Conservation (phyloP, 2,888 invertebrate species). For the Galeopsomyia nigrocyanea region DNA sequence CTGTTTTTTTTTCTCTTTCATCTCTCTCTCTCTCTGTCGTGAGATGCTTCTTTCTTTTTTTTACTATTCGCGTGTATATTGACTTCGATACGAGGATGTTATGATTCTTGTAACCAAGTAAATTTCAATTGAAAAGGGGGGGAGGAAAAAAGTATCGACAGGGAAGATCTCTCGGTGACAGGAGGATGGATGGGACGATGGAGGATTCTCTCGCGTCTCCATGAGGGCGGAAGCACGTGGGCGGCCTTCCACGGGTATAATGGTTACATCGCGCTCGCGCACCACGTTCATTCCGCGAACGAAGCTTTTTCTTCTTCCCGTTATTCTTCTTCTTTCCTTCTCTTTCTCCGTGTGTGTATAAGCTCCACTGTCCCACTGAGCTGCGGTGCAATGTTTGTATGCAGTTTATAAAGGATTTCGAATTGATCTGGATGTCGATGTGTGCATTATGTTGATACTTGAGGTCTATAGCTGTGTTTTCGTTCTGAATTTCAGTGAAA, state of each 20-base stretch:
- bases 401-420: too few relatives aligned
- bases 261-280: constrained; percentile 55
- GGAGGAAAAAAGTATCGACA: background rate
- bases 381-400: too few relatives aligned
- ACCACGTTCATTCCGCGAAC: constrained; percentile 12
- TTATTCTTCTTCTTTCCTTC: too few relatives aligned
- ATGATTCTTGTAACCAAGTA: background rate
- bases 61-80: background rate
- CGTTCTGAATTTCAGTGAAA: too few relatives aligned
- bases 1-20: constrained; percentile 13
- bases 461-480: too few relatives aligned
- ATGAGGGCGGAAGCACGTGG: constrained; percentile 65
- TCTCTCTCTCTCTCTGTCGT: constrained; percentile 3
- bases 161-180: background rate
- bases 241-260: constrained; percentile 60
- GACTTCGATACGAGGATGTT: background rate
- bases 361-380: too few relatives aligned
- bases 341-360: too few relatives aligned
- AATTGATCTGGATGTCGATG: too few relatives aligned
- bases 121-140: background rate
- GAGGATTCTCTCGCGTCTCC: constrained; percentile 36
- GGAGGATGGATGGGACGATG: constrained; percentile 1
- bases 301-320: too few relatives aligned
- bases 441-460: too few relatives aligned
- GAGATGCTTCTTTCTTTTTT: background rate